These are phyloP conservation scores for Solenodon paradoxus DNA, from an alignment of 2,113 vertebrate species.

Conservation along the genomic window DNA sequence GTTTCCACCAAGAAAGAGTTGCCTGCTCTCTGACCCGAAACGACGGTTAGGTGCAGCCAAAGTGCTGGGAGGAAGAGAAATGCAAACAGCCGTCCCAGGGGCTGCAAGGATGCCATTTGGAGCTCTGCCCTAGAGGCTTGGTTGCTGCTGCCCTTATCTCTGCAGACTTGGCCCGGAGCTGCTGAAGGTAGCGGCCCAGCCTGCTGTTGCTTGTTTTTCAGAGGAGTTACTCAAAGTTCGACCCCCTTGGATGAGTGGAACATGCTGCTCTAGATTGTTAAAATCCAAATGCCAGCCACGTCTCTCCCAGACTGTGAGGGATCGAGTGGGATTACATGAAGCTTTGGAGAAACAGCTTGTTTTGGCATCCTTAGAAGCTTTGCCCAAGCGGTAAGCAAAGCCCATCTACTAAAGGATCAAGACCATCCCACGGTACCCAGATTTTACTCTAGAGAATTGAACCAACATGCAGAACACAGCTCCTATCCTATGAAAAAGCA, in stretches of 20 bases:
- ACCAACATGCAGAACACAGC: not conserved
- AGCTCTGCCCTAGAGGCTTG: not conserved
- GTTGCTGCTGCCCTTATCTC: slow-evolving; percentile 11
- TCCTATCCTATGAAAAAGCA: not conserved
- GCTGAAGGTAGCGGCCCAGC: not conserved
- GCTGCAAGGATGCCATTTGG: not conserved
- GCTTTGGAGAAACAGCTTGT: slow-evolving; percentile 62
- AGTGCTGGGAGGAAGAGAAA: not conserved
- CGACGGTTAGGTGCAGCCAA: not conserved
- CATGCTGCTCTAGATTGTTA: slow-evolving; percentile 41
- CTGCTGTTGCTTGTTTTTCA: slow-evolving; percentile 67
- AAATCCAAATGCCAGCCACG: slow-evolving; percentile 21
- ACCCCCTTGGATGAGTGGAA: slow-evolving; percentile 81
- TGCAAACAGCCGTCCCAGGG: not conserved
- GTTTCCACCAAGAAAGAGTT: not conserved
- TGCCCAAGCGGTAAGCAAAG: slow-evolving; percentile 71
- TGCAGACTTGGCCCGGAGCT: not conserved
- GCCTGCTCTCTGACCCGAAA: slow-evolving; percentile 15
- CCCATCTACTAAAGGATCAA: not conserved
- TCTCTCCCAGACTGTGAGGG: not conserved
- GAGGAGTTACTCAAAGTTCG: slow-evolving; percentile 80
- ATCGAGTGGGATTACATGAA: not conserved
- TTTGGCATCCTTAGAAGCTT: slow-evolving; percentile 48
- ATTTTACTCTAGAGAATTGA: not conserved
- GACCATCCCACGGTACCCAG: not conserved